Evolutionary conservation across 2,888 invertebrate genomes (phyloP), one percentile per base, ranked within the genome.

Genomic region (Pammene aurita): DNA sequence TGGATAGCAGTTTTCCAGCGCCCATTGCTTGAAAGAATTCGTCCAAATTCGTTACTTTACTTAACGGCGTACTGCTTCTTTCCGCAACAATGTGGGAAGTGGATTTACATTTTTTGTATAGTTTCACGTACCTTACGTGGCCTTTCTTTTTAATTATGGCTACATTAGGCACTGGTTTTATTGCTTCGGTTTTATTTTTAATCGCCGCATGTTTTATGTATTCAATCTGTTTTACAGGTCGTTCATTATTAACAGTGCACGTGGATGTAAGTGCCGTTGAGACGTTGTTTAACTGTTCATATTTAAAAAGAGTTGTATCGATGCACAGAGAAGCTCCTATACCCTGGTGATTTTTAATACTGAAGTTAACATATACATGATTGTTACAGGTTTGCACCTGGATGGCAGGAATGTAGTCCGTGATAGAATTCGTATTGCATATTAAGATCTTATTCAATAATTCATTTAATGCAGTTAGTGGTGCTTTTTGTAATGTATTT

Each of bases 1-100:
- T 79, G 13, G 83, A 78, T 42, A 90, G 74, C 0, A 74, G 54
- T 75, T 83, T 86, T 34, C 77, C 76, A 26, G 84, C 72, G 34
- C 92, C 90, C n/a, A 92, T 70, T 35, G 81, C 79, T 80, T 83
- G 78, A 41, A 87, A 84, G 72, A 92, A 91, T n/a, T 90, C 88
- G 1, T 90, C 86, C n/a, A 88, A 69, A 74, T 80, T 86, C 0
- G 72, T 76, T 57, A 91, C 86, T 80, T 84, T 85, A 72, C 74
- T 78, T 14, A 92, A 72, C 68, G 80, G 72, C 10, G 80, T 85
- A 60, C 72, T 75, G 52, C 42, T 73, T 72, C 73, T 82, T 67
- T 82, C 80, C 42, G 68, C 76, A 0, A 76, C 71, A 70, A 85
- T 78, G 60, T 82, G 84, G 0, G 84, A 81, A 7, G 84, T 80